phyloP scores from a whole-genome alignment of 2,113 vertebrate species.

The Manacus vitellinus region DNA sequence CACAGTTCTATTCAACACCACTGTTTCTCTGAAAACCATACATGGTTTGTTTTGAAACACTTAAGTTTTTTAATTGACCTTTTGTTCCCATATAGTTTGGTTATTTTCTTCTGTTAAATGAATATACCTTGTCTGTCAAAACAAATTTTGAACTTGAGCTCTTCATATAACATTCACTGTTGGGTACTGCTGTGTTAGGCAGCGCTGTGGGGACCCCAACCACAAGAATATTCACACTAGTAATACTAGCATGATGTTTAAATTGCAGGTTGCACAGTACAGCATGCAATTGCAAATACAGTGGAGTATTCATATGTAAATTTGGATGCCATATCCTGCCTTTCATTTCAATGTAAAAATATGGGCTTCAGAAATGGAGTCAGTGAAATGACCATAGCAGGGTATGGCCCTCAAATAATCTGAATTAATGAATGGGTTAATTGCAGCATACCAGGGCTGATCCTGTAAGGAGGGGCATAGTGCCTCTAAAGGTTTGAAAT shows the following conservation, averaged over 20 bases:
- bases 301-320: background rate
- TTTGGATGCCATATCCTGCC: background rate
- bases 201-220: background rate
- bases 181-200: background rate
- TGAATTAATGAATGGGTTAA: slow-evolving; percentile 13
- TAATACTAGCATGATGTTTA: background rate
- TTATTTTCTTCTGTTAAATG: background rate
- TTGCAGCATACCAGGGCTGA: background rate
- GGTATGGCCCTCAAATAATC: background rate
- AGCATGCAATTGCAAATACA: background rate
- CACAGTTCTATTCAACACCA: background rate
- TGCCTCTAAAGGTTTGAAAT: slow-evolving; percentile 9
- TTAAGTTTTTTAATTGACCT: background rate
- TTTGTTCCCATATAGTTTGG: background rate
- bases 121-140: background rate
- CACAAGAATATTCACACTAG: background rate
- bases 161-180: background rate
- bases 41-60: background rate
- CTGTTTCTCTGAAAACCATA: background rate
- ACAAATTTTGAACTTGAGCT: background rate
- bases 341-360: background rate
- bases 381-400: background rate
- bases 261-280: background rate
- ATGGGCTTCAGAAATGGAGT: background rate
- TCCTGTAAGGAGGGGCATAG: background rate